Evolutionary conservation across 2,113 vertebrate species (phyloP).

Genomic region (Syngnathus typhle): DNA sequence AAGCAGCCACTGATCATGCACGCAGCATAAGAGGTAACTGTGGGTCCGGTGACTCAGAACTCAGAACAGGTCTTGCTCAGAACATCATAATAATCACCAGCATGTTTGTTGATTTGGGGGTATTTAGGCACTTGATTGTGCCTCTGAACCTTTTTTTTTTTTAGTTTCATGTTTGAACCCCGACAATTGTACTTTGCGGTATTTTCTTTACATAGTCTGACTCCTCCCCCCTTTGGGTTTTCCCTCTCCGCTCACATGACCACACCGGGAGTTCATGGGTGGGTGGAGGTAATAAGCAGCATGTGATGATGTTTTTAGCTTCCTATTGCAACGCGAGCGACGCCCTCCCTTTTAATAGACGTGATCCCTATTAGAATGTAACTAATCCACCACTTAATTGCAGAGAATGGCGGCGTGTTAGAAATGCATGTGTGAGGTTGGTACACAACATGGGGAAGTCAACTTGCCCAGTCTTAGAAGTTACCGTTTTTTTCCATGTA

Average conservation of each 20-base stretch:
- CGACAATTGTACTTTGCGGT: background rate
- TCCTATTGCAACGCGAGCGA: constrained; percentile 14
- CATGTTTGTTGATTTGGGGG: constrained; percentile 30
- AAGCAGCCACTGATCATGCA: background rate
- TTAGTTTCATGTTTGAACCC: constrained; percentile 40
- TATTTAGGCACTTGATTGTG: constrained; percentile 31
- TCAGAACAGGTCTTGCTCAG: background rate
- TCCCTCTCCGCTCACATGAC: constrained; percentile 32
- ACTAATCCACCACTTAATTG: constrained; percentile 8
- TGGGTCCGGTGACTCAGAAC: no score
- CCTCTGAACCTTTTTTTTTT: constrained; percentile 76
- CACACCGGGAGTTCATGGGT: constrained; percentile 14
- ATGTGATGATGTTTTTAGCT: constrained; percentile 43
- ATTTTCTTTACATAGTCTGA: background rate
- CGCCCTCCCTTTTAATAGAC: constrained; percentile 4
- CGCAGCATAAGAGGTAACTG: background rate
- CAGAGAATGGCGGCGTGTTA: background rate
- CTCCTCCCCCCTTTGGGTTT: background rate
- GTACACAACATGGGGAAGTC: background rate
- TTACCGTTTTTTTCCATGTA: no score
- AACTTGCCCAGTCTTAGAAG: background rate
- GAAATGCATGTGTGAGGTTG: background rate
- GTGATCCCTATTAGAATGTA: constrained; percentile 42
- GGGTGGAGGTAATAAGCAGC: constrained; percentile 40
- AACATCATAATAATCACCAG: constrained; percentile 25